phyloP scores from a whole-genome alignment of 1,140 invertebrate genomes.

The Zophobas morio region DNA sequence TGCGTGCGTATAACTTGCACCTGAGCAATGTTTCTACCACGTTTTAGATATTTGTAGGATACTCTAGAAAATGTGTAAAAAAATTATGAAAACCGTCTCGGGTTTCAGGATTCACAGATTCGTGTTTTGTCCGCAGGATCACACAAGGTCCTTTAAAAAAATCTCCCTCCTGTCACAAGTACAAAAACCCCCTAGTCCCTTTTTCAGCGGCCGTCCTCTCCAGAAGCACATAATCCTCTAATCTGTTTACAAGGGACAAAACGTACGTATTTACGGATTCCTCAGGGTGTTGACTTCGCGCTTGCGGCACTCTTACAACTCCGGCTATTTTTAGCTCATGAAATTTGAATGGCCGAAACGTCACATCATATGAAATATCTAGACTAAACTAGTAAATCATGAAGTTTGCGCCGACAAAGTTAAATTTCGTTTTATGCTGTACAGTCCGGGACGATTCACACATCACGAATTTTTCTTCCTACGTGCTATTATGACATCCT shows the following conservation, averaged over 20 bases:
- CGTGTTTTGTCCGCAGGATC: not conserved
- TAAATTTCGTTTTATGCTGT: slow-evolving; percentile 12
- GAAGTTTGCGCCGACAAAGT: not conserved
- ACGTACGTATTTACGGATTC: slow-evolving; percentile 45
- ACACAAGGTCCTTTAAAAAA: not conserved
- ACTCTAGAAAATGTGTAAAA: no score
- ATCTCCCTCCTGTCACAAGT: not conserved
- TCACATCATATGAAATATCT: slow-evolving; percentile 34
- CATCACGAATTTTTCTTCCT: not conserved
- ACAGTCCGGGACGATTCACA: not conserved
- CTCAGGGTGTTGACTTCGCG: slow-evolving; percentile 44
- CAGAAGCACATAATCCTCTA: slow-evolving; percentile 7
- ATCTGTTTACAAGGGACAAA: slow-evolving; percentile 41
- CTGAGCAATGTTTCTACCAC: no score
- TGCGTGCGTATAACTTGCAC: no score
- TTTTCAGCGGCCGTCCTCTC: no score
- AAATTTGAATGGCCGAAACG: slow-evolving; percentile 41
- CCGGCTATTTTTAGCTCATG: slow-evolving; percentile 36
- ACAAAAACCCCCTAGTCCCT: no score
- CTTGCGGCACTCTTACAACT: slow-evolving; percentile 4
- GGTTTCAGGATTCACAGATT: no score
- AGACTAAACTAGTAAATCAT: slow-evolving; percentile 47
- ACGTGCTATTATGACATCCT: slow-evolving; percentile 11
- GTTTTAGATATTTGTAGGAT: no score
- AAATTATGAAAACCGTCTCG: no score